Evolutionary conservation across 2,797 vertebrate genomes (phyloP), one percentile per base, ranked within the genome.

Genomic region (Phrynocephalus forsythii): DNA sequence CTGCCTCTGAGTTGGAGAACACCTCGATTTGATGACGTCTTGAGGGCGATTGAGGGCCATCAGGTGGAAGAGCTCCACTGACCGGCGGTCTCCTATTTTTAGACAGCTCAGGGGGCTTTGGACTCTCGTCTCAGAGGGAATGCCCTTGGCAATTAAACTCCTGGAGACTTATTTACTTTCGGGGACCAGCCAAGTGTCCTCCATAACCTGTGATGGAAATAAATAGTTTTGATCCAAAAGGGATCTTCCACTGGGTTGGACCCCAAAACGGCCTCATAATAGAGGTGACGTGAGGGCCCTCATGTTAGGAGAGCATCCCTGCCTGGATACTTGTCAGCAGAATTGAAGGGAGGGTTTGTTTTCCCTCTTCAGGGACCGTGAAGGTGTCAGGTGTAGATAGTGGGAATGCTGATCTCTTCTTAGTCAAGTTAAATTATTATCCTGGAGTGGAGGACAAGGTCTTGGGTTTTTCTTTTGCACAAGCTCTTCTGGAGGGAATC

Each of bases 71-170:
- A 68, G 88, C 90, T 94, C 86, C 94, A 85, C 93, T 90, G 92
- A 89, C 94, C 33, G 81, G 92, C 87, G 86, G 33, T 16, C 48
- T 30, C 92, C 94, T 95, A 94, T 95, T 95, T 95, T 93, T 93
- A 94, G 92, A 89, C 90, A 60, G 44, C 88, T 87, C 87, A 33
- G 28, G 9, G 87, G 85, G 90, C 15, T 50, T 5, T 88, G 50
- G 50, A 90, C 90, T 86, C 85, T 69, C 68, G 2, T 8, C 86
- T 88, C 60, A 67, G 86, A 95, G 88, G 82, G 66, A 48, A 38
- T 33, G 75, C 93, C 93, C 92, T 91, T 92, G 38, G 84, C 13
- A 24, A 50, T 85, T 33, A 44, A 85, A 78, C 75, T 63, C 28
- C 22, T 24, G 89, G 72, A 30, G 86, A 67, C 84, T 56, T 78